These are phyloP conservation scores for Leptinotarsa rubiginosa DNA, from an alignment of 2,888 invertebrate species.

Conservation along the genomic window DNA sequence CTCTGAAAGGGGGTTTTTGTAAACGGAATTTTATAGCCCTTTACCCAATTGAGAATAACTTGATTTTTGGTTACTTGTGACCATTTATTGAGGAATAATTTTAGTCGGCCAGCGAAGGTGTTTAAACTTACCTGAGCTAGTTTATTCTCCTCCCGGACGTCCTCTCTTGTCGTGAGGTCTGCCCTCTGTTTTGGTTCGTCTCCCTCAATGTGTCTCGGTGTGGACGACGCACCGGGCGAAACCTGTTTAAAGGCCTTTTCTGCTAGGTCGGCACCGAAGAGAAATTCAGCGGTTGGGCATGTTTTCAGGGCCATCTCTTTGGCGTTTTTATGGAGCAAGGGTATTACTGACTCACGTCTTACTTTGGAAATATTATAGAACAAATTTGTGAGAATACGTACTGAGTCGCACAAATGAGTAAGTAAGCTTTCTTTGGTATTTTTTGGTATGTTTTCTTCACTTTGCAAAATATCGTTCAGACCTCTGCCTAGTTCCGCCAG, in stretches of 20 bases:
- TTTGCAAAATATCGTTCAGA: slow-evolving; percentile 4
- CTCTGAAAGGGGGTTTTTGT: background rate
- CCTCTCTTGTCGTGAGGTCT: slow-evolving; percentile 2
- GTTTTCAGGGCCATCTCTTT: slow-evolving; percentile 13
- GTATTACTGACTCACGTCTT: background rate
- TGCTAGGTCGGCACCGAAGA: slow-evolving; percentile 32
- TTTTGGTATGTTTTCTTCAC: slow-evolving; percentile 6
- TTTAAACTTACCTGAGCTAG: slow-evolving; percentile 20
- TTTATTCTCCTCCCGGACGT: background rate
- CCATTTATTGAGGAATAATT: slow-evolving; percentile 20
- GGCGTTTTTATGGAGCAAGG: slow-evolving; percentile 1
- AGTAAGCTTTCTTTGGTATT: slow-evolving; percentile 23
- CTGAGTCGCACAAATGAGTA: slow-evolving; percentile 17
- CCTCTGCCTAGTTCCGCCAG: slow-evolving; percentile 12
- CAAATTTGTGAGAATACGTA: background rate
- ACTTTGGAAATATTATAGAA: slow-evolving; percentile 12
- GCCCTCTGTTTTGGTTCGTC: slow-evolving; percentile 18
- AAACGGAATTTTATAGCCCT: background rate
- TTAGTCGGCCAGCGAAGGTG: slow-evolving; percentile 23
- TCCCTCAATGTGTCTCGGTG: slow-evolving; percentile 14
- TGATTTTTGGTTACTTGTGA: too few relatives aligned
- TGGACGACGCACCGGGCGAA: slow-evolving; percentile 27
- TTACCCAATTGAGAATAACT: background rate
- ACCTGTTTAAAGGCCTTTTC: slow-evolving; percentile 31
- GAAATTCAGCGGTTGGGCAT: slow-evolving; percentile 26